These are phyloP conservation scores for Carcharodon carcharias DNA, from an alignment of 2,797 vertebrate genomes.

Conservation along the genomic window DNA sequence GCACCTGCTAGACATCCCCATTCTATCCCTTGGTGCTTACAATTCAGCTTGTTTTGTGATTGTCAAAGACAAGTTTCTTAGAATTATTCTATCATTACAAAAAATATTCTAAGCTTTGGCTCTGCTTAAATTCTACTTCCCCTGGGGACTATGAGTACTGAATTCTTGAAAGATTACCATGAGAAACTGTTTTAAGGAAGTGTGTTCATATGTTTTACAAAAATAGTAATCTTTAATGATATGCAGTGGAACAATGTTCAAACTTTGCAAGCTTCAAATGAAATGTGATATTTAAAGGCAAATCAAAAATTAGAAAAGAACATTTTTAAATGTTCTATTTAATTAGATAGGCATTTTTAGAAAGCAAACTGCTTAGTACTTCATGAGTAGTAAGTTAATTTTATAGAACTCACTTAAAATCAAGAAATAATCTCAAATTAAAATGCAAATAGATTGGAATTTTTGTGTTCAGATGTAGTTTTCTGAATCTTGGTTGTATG, in stretches of 20 bases:
- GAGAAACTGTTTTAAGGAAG: slow-evolving; percentile 9
- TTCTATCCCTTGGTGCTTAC: slow-evolving; percentile 71
- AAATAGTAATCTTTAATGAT: slow-evolving; percentile 24
- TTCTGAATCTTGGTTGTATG: background rate
- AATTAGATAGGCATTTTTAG: background rate
- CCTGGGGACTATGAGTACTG: background rate
- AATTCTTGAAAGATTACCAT: slow-evolving; percentile 21
- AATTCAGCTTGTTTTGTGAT: slow-evolving; percentile 62
- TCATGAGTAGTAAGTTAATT: background rate
- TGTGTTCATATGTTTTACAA: background rate
- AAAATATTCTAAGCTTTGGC: slow-evolving; percentile 34
- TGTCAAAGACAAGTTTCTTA: slow-evolving; percentile 72
- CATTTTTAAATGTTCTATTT: background rate
- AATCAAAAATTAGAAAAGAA: background rate
- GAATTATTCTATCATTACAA: slow-evolving; percentile 67
- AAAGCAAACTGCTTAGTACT: background rate
- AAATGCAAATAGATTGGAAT: background rate
- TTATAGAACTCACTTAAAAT: background rate
- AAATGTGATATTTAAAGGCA: background rate
- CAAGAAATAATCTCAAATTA: too few relatives aligned
- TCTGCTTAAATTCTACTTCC: background rate
- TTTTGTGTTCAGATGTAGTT: background rate
- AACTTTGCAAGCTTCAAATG: background rate
- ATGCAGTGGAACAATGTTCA: slow-evolving; percentile 21
- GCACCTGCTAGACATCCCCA: slow-evolving; percentile 82